phyloP scores from a whole-genome alignment of 2,113 vertebrate species.

The Empidonax traillii region DNA sequence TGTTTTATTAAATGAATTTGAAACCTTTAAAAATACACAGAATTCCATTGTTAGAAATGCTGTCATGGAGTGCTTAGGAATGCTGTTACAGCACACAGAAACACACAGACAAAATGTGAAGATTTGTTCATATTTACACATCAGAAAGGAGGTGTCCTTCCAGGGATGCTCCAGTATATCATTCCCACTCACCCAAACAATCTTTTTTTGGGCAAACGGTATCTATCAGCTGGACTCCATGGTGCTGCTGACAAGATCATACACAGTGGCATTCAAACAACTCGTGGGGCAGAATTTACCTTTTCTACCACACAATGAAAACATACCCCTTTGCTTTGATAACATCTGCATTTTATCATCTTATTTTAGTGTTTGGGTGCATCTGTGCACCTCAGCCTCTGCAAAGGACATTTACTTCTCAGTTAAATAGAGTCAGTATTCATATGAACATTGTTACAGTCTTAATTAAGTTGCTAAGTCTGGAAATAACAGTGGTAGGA shows the following conservation, averaged over 20 bases:
- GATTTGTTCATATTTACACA: neutral
- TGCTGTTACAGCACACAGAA: neutral
- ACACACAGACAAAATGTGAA: neutral
- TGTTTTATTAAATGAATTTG: neutral
- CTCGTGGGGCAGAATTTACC: neutral
- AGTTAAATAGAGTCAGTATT: neutral
- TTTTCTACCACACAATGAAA: neutral
- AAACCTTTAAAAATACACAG: neutral
- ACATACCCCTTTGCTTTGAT: neutral
- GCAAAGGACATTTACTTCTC: neutral
- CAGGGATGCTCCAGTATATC: neutral
- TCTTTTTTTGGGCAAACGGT: neutral
- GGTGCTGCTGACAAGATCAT: neutral
- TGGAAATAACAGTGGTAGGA: neutral
- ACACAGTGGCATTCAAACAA: neutral
- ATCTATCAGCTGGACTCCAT: neutral
- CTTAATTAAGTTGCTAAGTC: neutral
- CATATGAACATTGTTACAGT: neutral
- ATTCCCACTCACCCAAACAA: neutral
- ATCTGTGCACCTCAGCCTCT: neutral
- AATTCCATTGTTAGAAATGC: neutral
- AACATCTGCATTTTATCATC: neutral
- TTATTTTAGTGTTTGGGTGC: neutral
- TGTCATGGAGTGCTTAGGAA: neutral
- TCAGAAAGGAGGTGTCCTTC: neutral